Base-by-base conservation (phyloP, 2,797 vertebrate species). In the Triplophysa yarkandensis region DNA sequence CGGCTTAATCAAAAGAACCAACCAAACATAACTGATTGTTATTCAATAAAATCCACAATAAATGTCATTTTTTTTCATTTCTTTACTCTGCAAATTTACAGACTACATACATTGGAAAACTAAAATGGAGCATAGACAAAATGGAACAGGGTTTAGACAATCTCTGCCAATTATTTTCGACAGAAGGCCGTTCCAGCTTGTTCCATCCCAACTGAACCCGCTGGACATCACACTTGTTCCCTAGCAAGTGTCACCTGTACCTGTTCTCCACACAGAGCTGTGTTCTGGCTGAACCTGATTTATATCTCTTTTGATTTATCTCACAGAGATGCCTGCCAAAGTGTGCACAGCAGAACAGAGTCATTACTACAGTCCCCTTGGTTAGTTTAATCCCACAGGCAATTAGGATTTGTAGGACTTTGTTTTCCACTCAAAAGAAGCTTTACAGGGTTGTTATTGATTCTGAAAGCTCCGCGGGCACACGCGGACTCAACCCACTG, bases 291-390 rank as follows among this genome's bases (percentile, higher is more conserved):
- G 91, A 88, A 69, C 83, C 81, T 63, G 88, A 92, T 85, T 86
- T 83, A 7, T 90, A 93, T 75, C 92, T 87, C 75, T 93, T 87
- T 80, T 88, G 86, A 88, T 93, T 89, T 81, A 83, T 83, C 87
- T 94, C 91, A 87, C 90, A 92, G 83, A 92, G 90, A 5, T 71
- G 81, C 41, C 89, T 88, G 80, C 83, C 89, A 82, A 92, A 93
- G 80, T 86, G 89, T 94, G 84, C 55, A 88, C 75, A 74, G 27
- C 70, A 82, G 68, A 78, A 62, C 76, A 9, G 4, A 13, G 77
- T 25, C 19, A 52, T 85, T 86, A 89, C 77, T 85, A 74, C 50
- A 83, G 81, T 86, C 77, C 77, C 85, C 83, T 80, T 46, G 71
- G 78, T 79, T 80, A 67, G 70, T 87, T 86, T 87, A 80, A 86